Percentiles rank a stretch among this genome's conserved stretches.
Conservation (phyloP, 2,888 invertebrate genomes). For the Axea sp. region DNA sequence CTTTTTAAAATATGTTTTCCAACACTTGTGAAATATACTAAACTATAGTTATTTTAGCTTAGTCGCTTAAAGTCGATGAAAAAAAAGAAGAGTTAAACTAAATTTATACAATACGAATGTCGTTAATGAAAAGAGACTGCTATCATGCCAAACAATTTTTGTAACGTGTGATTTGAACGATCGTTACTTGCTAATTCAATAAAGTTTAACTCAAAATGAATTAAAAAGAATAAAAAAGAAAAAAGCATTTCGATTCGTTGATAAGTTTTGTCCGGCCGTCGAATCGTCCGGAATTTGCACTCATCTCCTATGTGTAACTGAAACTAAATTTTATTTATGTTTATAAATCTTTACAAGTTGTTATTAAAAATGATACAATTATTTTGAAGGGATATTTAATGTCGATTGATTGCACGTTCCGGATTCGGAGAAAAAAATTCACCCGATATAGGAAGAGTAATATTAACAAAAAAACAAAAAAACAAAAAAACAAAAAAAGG, state of each 20-base stretch:
- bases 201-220: background rate
- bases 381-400: slow-evolving; percentile 24
- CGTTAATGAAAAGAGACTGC: slow-evolving; percentile 62
- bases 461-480: background rate
- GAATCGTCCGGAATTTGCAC: slow-evolving; percentile 68
- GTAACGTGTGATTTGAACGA: slow-evolving; percentile 41
- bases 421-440: slow-evolving; percentile 65
- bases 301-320: slow-evolving; percentile 25
- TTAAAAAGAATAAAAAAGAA: background rate
- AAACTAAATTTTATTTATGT: slow-evolving; percentile 46
- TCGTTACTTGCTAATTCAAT: slow-evolving; percentile 27
- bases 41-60: slow-evolving; percentile 52
- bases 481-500: background rate
- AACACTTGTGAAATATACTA: slow-evolving; percentile 27
- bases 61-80: slow-evolving; percentile 33
- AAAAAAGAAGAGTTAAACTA: slow-evolving; percentile 13
- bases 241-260: slow-evolving; percentile 59
- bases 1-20: slow-evolving; percentile 24
- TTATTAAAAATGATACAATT: slow-evolving; percentile 35
- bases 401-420: slow-evolving; percentile 67
- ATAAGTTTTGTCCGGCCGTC: slow-evolving; percentile 68
- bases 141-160: slow-evolving; percentile 61
- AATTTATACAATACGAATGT: slow-evolving; percentile 26
- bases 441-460: slow-evolving; percentile 7
- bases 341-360: slow-evolving; percentile 45